These are phyloP conservation scores for Lepidocolaptes lacrymiger DNA, from an alignment of 2,797 vertebrate genomes.

Conservation along the genomic window DNA sequence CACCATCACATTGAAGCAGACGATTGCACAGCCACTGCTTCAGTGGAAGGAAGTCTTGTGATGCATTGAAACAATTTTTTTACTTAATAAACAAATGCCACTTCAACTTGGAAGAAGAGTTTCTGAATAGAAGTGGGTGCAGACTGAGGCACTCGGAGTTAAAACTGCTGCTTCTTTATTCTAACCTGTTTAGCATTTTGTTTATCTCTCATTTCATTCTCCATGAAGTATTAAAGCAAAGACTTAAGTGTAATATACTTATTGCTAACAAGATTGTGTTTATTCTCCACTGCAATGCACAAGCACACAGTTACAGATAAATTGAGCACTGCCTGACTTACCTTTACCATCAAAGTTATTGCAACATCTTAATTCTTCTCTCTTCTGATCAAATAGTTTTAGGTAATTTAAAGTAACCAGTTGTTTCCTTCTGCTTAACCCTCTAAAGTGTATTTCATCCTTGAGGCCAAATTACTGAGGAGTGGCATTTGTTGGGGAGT, in stretches of 20 bases:
- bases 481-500: background rate
- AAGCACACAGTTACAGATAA: background rate
- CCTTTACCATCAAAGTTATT: slow-evolving; percentile 10
- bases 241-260: background rate
- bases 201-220: background rate
- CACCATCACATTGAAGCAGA: background rate
- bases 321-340: background rate
- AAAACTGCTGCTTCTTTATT: background rate
- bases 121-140: background rate
- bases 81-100: background rate
- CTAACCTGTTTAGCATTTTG: background rate
- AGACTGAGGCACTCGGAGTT: background rate
- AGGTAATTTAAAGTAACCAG: slow-evolving; percentile 50
- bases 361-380: slow-evolving; percentile 16
- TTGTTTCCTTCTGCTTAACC: slow-evolving; percentile 40
- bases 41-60: background rate
- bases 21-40: background rate
- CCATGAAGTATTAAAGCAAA: background rate
- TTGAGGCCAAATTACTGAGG: background rate
- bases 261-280: background rate
- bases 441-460: slow-evolving; percentile 41
- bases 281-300: background rate
- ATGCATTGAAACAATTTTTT: background rate
- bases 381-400: slow-evolving; percentile 28
- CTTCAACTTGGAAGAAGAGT: slow-evolving; percentile 10